phyloP scores from a whole-genome alignment of 2,797 vertebrate genomes.

The Microctenopoma steveboyesi region DNA sequence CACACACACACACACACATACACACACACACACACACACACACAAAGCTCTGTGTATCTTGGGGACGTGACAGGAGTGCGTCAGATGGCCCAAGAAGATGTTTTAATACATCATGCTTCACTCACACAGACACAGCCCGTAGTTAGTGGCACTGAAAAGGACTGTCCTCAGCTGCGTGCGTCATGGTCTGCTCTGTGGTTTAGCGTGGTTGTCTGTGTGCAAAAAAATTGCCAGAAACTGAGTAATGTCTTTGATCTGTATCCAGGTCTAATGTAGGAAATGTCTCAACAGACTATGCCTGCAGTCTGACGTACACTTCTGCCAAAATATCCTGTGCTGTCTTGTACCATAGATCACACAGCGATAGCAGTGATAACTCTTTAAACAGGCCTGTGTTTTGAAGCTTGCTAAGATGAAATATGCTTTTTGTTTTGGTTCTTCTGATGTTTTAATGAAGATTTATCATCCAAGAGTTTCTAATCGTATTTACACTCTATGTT shows the following conservation, averaged over 20 bases:
- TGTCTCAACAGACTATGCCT: constrained; percentile 45
- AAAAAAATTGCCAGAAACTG: constrained; percentile 6
- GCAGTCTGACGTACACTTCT: constrained; percentile 39
- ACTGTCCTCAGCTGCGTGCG: constrained; percentile 48
- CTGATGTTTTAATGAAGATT: constrained; percentile 42
- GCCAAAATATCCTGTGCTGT: constrained; percentile 44
- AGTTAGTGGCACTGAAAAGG: constrained; percentile 51
- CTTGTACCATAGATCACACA: constrained; percentile 37
- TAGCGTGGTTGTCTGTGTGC: constrained; percentile 28
- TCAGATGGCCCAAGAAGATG: constrained; percentile 58
- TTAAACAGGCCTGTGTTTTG: constrained; percentile 28
- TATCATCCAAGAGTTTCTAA: constrained; percentile 40
- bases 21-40: constrained; percentile 45
- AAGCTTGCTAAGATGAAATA: constrained; percentile 42
- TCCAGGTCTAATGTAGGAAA: constrained; percentile 63
- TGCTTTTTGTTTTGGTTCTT: constrained; percentile 38
- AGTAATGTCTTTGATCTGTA: constrained; percentile 51
- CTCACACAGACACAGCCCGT: constrained; percentile 40
- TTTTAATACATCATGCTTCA: constrained; percentile 56
- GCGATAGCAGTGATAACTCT: constrained; percentile 39
- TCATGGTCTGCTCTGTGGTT: constrained; percentile 64
- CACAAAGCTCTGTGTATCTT: constrained; percentile 56
- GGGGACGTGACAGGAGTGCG: constrained; percentile 51
- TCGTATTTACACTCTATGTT: constrained; percentile 25
- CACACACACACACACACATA: constrained; percentile 46